phyloP scores from a whole-genome alignment of 2,113 vertebrate species.

The Tragelaphus buxtoni region DNA sequence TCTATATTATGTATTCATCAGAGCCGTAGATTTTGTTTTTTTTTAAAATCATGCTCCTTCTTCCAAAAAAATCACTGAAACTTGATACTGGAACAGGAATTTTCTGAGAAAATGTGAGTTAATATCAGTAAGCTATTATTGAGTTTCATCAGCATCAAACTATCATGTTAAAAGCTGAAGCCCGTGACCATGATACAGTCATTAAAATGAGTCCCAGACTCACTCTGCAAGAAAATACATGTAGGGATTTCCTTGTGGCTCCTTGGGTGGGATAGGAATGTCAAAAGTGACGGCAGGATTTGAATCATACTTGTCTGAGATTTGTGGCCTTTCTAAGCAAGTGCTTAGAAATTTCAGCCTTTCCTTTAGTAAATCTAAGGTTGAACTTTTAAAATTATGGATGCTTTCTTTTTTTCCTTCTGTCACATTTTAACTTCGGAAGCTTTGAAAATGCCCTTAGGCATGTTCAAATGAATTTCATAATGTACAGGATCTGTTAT shows the following conservation, averaged over 20 bases:
- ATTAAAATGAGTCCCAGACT: background rate
- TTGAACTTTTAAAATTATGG: background rate
- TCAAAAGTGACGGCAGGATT: background rate
- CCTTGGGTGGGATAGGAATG: background rate
- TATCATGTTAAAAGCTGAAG: background rate
- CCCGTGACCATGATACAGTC: background rate
- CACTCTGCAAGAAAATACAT: background rate
- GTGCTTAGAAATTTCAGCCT: background rate
- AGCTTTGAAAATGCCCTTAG: background rate
- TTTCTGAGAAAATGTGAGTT: background rate
- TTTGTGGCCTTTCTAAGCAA: background rate
- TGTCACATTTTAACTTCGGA: background rate
- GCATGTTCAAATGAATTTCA: conserved; percentile 16
- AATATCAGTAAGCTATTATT: background rate
- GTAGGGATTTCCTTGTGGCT: background rate
- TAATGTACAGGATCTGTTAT: background rate
- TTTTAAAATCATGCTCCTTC: background rate
- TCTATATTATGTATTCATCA: background rate
- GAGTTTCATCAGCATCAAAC: background rate
- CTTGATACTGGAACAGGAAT: background rate
- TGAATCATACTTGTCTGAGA: background rate
- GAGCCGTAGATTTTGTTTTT: background rate
- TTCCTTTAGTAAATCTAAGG: background rate
- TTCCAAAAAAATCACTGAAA: background rate
- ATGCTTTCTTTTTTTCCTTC: background rate